These are phyloP conservation scores for Stictocephala bisonia DNA, from an alignment of 2,888 invertebrate species.

Conservation along the genomic window DNA sequence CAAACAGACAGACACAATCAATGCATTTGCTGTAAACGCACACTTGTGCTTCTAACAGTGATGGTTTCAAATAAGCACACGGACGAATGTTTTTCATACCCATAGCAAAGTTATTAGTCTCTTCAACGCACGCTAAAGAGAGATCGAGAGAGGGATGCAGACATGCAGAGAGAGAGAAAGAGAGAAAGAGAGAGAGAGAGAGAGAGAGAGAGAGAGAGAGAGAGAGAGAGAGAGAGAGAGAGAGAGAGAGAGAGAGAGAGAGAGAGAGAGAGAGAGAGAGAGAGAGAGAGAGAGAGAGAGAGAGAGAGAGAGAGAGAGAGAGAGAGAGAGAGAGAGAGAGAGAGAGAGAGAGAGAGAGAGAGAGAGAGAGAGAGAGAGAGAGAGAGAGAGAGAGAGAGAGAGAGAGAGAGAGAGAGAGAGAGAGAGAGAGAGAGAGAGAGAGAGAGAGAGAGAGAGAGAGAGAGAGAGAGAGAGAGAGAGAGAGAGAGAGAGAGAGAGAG, in stretches of 20 bases:
- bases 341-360: background rate
- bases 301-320: constrained; percentile 14
- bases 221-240: constrained; percentile 17
- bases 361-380: background rate
- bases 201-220: constrained; percentile 18
- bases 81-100: no score
- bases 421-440: background rate
- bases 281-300: constrained; percentile 13
- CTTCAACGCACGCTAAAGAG: background rate
- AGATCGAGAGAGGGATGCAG: no score
- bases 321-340: constrained; percentile 18
- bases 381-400: background rate
- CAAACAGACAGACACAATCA: no score
- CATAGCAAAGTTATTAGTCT: no score
- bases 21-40: no score
- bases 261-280: constrained; percentile 10
- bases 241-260: constrained; percentile 11
- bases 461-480: background rate
- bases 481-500: background rate
- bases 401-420: background rate
- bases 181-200: constrained; percentile 24
- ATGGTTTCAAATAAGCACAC: no score
- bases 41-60: no score
- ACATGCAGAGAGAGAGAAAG: background rate
- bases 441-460: background rate